Base-by-base conservation (phyloP, 2,797 vertebrate species). In the Mionectes olivaceus region DNA sequence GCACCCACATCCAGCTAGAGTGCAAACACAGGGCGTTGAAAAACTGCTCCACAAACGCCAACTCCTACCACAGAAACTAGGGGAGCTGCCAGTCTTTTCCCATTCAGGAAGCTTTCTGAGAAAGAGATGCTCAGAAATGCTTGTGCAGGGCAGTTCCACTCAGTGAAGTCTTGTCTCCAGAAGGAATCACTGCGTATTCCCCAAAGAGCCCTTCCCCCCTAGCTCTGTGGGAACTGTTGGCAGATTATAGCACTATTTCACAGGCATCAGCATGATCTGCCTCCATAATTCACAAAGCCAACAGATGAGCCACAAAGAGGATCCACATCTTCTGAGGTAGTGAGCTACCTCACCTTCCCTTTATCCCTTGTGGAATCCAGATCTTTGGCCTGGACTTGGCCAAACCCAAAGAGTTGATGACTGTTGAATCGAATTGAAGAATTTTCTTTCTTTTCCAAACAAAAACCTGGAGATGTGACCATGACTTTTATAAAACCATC, bases 1-100 rank as follows among this genome's bases (percentile, higher is more conserved):
- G 95, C 91, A 95, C 95, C 94, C 93, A 88, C 73, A 93, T 96
- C 95, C 95, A 96, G 95, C 95, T 97, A 94, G 87, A 96, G 94
- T 60, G 92, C 94, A 97, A 94, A 96, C 91, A 96, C 13, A 96
- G 70, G 73, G 89, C 74, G 1, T 87, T 96, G 95, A 96, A 91
- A 95, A 96, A 84, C 82, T 79, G 69, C 75, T 92, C 78, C 92
- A 71, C 24, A 89, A 75, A 83, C 1, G 8, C 69, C 52, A 59
- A 37, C 59, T 86, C 69, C 85, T 92, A 75, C 37, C 55, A 87
- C 15, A 79, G 61, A 79, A 87, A 74, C 64, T 50, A 83, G 37
- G 63, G 65, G 17, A 73, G 50, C 73, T 91, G 84, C 49, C 57
- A 46, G 25, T 75, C 46, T 32, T 71, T 92, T 81, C 37, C 79